Conservation (phyloP, 2,888 invertebrate species). For the Ormyrus nitidulus region DNA sequence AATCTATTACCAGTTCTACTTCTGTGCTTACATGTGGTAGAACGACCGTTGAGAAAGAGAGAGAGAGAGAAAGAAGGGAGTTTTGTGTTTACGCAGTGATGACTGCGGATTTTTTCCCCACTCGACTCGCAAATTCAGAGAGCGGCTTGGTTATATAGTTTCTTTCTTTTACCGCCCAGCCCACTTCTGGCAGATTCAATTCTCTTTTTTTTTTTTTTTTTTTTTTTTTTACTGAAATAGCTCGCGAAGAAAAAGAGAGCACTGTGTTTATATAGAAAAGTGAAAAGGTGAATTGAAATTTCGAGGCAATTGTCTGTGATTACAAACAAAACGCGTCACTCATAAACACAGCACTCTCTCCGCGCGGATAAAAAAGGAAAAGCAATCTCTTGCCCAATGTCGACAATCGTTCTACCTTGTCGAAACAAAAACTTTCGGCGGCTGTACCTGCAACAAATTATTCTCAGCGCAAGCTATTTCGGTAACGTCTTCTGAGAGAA, state of each 20-base stretch:
- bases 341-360: background rate
- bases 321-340: background rate
- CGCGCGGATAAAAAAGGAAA: background rate
- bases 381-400: background rate
- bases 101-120: conserved; percentile 41
- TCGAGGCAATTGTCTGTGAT: background rate
- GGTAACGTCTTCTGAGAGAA: conserved; percentile 21
- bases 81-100: conserved; percentile 48
- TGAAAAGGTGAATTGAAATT: background rate
- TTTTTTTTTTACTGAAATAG: background rate
- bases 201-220: background rate
- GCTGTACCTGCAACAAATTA: background rate
- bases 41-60: conserved; percentile 3
- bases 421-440: background rate
- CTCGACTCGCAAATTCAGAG: conserved; percentile 29
- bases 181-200: background rate
- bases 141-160: conserved; percentile 13
- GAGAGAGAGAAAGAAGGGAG: background rate
- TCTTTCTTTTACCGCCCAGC: background rate
- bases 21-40: background rate
- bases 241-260: too few relatives aligned
- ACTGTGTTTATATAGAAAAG: background rate
- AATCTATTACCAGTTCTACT: too few relatives aligned
- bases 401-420: background rate
- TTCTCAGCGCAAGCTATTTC: conserved; percentile 28